These are phyloP conservation scores for Panopea generosa DNA, from an alignment of 2,888 invertebrate genomes.

Conservation along the genomic window DNA sequence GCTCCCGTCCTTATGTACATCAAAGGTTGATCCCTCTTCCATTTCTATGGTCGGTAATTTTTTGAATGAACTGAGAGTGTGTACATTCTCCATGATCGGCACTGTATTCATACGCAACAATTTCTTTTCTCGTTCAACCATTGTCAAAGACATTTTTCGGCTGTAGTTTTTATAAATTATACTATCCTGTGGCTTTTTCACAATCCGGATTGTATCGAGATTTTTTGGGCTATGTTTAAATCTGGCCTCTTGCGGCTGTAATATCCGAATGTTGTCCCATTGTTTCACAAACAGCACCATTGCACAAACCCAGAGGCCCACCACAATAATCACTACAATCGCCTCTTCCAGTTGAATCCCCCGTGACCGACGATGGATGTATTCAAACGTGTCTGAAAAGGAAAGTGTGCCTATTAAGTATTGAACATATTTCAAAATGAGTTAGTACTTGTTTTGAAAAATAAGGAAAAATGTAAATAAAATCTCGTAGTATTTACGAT, in stretches of 20 bases:
- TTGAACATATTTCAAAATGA: neutral
- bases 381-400: constrained; percentile 59
- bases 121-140: constrained; percentile 76
- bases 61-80: constrained; percentile 46
- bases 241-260: constrained; percentile 81
- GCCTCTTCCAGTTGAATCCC: constrained; percentile 75
- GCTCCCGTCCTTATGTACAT: neutral
- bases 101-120: constrained; percentile 80
- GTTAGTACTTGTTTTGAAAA: neutral
- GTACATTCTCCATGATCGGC: constrained; percentile 70
- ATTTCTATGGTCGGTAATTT: constrained; percentile 63
- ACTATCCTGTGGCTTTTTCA: constrained; percentile 83
- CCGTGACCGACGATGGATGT: constrained; percentile 36
- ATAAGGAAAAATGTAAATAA: neutral
- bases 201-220: constrained; percentile 81
- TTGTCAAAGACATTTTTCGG: constrained; percentile 80
- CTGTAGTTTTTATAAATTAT: constrained; percentile 84
- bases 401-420: no score
- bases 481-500: neutral
- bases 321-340: constrained; percentile 73
- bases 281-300: constrained; percentile 82
- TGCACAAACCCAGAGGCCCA: constrained; percentile 80
- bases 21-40: constrained; percentile 7
- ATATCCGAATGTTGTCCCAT: constrained; percentile 83
- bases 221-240: constrained; percentile 83